Evolutionary conservation across 2,888 invertebrate genomes (phyloP).

Genomic region (Muschampia plurimacula): DNA sequence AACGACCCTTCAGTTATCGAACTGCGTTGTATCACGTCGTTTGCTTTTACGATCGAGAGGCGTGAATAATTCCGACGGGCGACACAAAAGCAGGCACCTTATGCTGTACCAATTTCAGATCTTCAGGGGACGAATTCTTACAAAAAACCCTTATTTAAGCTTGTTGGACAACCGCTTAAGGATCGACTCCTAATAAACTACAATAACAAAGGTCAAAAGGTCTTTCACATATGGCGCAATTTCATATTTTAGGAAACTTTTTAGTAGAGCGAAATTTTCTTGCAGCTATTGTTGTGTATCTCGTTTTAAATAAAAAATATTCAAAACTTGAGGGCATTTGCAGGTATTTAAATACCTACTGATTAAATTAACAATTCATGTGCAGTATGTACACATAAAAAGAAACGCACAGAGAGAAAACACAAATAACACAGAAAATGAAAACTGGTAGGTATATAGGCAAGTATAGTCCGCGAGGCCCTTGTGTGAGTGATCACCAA

Average conservation of each 20-base stretch:
- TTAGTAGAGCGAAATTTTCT: not conserved
- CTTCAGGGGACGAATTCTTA: conserved; percentile 47
- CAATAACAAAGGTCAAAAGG: conserved; percentile 48
- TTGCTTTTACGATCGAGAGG: conserved; percentile 53
- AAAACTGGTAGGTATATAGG: no score
- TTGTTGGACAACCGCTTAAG: conserved; percentile 48
- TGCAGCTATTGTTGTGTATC: no score
- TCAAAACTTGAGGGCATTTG: no score
- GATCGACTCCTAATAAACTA: conserved; percentile 44
- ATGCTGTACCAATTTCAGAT: conserved; percentile 51
- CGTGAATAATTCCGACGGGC: conserved; percentile 61
- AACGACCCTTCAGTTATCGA: conserved; percentile 58
- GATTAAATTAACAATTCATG: no score
- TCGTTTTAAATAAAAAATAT: no score
- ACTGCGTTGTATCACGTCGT: conserved; percentile 54
- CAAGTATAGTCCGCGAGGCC: no score
- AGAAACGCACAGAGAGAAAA: no score
- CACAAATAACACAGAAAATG: no score
- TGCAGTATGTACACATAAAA: no score
- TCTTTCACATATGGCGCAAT: conserved; percentile 40
- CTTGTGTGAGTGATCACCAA: no score
- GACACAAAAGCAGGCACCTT: conserved; percentile 55
- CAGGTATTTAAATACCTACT: no score
- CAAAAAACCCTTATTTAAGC: conserved; percentile 50
- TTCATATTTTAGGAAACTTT: conserved; percentile 43